Conservation (phyloP, 2,113 vertebrate genomes). For the Chlorodrepanis virens region DNA sequence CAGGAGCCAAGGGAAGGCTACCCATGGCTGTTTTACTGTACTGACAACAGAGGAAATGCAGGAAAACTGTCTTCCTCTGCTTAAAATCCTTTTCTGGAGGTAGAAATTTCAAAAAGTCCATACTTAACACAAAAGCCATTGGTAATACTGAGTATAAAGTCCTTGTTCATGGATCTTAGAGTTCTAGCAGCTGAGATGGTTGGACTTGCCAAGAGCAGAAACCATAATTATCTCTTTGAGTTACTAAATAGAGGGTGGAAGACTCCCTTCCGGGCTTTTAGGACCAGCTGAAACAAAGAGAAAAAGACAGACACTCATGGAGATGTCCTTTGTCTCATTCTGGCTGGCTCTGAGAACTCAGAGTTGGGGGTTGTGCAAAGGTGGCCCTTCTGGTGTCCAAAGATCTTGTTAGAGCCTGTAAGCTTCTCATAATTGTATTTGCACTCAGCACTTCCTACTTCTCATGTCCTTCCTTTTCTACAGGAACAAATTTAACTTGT, state of each 20-base stretch:
- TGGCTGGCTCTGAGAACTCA: not conserved
- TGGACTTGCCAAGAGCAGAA: not conserved
- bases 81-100: not conserved
- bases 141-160: not conserved
- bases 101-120: not conserved
- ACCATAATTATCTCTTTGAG: not conserved
- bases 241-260: not conserved
- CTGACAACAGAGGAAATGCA: rapidly evolving
- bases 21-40: not conserved
- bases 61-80: not conserved
- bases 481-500: not conserved
- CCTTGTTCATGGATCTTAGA: not conserved
- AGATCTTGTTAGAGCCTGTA: not conserved
- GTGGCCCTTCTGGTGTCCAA: not conserved
- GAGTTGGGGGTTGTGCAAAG: not conserved
- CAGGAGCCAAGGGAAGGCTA: not conserved
- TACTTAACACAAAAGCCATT: not conserved
- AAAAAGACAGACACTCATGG: not conserved
- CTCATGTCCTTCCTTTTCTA: slow-evolving; percentile 5
- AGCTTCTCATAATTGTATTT: not conserved
- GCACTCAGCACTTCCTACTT: slow-evolving; percentile 3
- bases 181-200: not conserved
- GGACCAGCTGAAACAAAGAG: not conserved
- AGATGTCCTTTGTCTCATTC: not conserved
- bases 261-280: not conserved